Percentiles rank a stretch among this genome's conserved stretches.
These are phyloP conservation scores for Gnatocerus cornutus DNA, from an alignment of 2,888 invertebrate species.

Conservation along the genomic window DNA sequence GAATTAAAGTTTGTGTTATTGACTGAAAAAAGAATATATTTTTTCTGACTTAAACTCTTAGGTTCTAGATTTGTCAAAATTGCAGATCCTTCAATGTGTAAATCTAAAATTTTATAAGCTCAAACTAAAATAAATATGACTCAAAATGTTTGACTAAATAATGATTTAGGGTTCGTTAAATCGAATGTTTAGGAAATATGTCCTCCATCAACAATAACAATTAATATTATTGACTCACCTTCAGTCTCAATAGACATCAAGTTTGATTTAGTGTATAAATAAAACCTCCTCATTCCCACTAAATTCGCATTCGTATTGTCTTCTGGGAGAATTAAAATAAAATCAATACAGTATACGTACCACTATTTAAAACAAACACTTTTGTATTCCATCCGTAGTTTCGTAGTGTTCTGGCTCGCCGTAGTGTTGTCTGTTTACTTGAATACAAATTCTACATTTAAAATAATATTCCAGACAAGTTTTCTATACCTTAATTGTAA, in stretches of 20 bases:
- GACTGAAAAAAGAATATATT: no score
- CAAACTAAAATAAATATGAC: no score
- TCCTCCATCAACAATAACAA: no score
- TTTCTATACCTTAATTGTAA: neutral
- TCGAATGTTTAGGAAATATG: no score
- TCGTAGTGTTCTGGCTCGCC: constrained; percentile 8
- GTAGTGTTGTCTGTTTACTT: constrained; percentile 24
- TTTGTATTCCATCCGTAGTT: constrained; percentile 33
- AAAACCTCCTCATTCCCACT: constrained; percentile 10
- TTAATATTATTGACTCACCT: constrained; percentile 9
- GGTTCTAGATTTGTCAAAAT: no score
- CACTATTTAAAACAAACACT: constrained; percentile 31
- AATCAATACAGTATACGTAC: constrained; percentile 28
- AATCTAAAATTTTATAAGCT: no score
- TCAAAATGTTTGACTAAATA: no score
- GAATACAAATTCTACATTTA: constrained; percentile 35
- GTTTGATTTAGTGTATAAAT: constrained; percentile 10
- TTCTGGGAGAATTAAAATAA: constrained; percentile 26
- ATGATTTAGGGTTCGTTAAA: no score
- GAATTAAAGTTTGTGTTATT: no score
- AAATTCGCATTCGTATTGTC: constrained; percentile 14
- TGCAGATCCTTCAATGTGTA: no score
- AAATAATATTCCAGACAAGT: constrained; percentile 16
- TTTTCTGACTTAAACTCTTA: no score
- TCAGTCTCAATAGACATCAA: neutral